Evolutionary conservation across 2,113 vertebrate species (phyloP).

Genomic region (Nycticorax nycticorax): DNA sequence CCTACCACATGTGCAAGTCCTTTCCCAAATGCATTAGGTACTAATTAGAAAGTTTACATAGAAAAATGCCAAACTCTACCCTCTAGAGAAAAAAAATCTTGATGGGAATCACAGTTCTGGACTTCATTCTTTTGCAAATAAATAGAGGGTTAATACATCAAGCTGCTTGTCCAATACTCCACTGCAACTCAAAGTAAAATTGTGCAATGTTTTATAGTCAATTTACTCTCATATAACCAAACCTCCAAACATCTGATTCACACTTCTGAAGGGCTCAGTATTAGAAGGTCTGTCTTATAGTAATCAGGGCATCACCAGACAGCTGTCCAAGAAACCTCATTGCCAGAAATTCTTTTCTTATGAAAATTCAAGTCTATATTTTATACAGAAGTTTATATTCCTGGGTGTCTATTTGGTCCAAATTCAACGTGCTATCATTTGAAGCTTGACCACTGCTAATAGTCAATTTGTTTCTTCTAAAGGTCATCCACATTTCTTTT

Average conservation of each 20-base stretch:
- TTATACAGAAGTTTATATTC: not conserved
- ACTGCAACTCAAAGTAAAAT: not conserved
- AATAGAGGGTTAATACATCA: not conserved
- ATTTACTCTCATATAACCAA: slow-evolving; percentile 14
- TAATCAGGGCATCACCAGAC: not conserved
- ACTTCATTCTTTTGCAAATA: slow-evolving; percentile 16
- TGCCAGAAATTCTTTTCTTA: not conserved
- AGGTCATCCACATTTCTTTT: not conserved
- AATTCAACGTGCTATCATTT: not conserved
- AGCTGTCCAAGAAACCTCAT: not conserved
- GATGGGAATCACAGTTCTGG: not conserved
- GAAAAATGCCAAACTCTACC: not conserved
- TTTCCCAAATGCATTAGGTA: not conserved
- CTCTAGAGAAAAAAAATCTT: not conserved
- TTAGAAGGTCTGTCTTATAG: not conserved
- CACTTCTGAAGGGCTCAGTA: not conserved
- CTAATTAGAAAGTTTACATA: slow-evolving; percentile 5
- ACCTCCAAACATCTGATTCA: slow-evolving; percentile 2
- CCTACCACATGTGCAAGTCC: not conserved
- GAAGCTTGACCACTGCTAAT: not conserved
- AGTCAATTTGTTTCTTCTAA: not conserved
- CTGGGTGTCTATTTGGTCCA: not conserved
- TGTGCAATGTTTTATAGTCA: not conserved
- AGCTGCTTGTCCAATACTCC: not conserved
- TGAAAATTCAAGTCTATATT: not conserved